Percentiles rank a stretch among this genome's conserved stretches.
Conservation (phyloP, 2,113 vertebrate species). For the Monarcha castaneiventris region DNA sequence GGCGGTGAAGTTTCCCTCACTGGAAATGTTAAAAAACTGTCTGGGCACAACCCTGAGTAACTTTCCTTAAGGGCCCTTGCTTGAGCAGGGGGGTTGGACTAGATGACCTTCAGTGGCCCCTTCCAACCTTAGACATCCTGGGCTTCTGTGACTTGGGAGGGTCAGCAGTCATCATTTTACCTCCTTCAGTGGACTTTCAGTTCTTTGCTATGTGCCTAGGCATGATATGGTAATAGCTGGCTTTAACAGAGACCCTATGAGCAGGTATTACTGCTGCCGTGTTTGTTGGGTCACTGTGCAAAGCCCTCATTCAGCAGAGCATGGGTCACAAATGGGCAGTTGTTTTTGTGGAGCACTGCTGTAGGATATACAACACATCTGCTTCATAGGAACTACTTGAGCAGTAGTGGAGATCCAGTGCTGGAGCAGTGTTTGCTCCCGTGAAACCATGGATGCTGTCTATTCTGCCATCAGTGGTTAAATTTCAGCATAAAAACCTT, state of each 20-base stretch:
- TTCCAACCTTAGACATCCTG: neutral
- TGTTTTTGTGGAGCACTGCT: neutral
- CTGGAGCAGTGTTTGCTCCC: neutral
- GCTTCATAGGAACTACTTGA: neutral
- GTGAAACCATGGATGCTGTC: neutral
- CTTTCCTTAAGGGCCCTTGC: neutral
- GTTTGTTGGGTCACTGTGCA: neutral
- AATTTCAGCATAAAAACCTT: conserved; percentile 7
- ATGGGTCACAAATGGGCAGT: neutral
- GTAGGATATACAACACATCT: neutral
- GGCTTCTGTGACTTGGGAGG: neutral
- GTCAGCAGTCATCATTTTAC: neutral
- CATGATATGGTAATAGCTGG: neutral
- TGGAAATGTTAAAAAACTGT: neutral
- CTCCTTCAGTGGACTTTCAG: neutral
- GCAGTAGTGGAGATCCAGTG: neutral
- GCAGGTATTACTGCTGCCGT: neutral
- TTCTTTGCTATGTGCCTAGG: neutral
- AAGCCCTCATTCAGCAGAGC: neutral
- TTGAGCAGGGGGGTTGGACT: neutral
- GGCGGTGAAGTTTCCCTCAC: neutral
- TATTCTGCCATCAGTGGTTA: neutral
- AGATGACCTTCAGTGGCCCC: neutral
- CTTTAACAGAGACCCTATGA: neutral
- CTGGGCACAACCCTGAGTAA: neutral